Conservation (phyloP, 2,113 vertebrate genomes). For the Camarhynchus parvulus region DNA sequence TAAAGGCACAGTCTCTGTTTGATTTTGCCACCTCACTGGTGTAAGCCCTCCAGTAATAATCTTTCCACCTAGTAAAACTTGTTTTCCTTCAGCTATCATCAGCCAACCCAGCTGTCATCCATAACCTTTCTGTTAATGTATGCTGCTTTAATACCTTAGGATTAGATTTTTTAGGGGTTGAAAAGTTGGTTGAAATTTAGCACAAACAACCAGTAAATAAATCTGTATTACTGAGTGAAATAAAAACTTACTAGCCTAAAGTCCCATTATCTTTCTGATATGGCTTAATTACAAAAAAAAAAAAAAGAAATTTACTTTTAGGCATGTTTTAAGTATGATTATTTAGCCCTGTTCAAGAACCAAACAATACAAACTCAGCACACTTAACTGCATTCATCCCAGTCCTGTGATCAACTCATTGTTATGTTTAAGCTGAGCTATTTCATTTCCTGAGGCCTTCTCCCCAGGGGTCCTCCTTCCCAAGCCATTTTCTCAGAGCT, state of each 20-base stretch:
- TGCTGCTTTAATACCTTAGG: background rate
- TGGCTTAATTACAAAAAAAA: background rate
- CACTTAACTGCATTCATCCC: background rate
- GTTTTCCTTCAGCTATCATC: background rate
- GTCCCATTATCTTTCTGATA: background rate
- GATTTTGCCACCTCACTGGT: background rate
- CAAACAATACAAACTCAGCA: background rate
- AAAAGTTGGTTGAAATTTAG: background rate
- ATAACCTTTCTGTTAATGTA: background rate
- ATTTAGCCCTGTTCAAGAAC: background rate
- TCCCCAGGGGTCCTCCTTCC: constrained; percentile 36
- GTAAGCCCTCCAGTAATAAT: constrained; percentile 1
- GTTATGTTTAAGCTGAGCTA: constrained; percentile 48
- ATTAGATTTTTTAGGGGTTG: background rate
- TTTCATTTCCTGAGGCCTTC: constrained; percentile 60
- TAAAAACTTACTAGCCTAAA: background rate
- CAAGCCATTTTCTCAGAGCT: constrained; percentile 66
- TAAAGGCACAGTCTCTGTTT: constrained; percentile 10
- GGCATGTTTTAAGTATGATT: background rate
- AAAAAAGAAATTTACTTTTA: background rate
- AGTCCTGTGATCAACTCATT: constrained; percentile 11
- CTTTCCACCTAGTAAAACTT: background rate
- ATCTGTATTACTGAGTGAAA: background rate
- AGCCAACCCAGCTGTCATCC: background rate
- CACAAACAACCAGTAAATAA: background rate